Evolutionary conservation across 2,797 vertebrate genomes (phyloP).

Genomic region (Phoebastria nigripes): DNA sequence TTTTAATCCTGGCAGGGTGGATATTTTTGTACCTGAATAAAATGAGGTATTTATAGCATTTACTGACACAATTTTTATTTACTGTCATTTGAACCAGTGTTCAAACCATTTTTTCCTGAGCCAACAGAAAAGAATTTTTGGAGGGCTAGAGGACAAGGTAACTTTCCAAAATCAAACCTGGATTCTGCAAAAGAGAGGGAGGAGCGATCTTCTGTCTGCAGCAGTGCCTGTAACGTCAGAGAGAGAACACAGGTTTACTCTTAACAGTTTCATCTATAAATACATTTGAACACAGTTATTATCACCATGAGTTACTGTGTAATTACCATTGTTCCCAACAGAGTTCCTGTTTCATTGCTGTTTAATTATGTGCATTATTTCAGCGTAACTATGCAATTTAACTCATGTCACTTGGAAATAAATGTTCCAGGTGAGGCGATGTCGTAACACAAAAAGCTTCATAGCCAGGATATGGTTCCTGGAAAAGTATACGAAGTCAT

Average conservation of each 20-base stretch:
- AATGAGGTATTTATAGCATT: not conserved
- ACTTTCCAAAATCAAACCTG: not conserved
- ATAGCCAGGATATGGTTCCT: not conserved
- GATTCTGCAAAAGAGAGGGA: not conserved
- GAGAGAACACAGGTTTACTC: not conserved
- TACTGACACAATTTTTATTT: not conserved
- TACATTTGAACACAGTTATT: constrained; percentile 13
- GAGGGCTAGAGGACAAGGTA: not conserved
- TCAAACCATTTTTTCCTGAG: not conserved
- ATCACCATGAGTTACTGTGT: constrained; percentile 16
- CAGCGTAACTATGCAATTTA: not conserved
- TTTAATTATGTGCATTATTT: constrained; percentile 48
- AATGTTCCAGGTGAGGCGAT: not conserved
- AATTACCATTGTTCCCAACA: not conserved
- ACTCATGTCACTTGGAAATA: not conserved
- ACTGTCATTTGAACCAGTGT: not conserved
- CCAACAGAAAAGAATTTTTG: not conserved
- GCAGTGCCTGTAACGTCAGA: not conserved
- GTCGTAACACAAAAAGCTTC: not conserved
- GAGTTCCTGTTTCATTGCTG: not conserved
- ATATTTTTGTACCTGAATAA: not conserved
- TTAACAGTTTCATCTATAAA: not conserved
- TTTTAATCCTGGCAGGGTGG: not conserved
- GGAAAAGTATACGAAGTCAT: not conserved
- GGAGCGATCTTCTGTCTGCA: not conserved